These are phyloP conservation scores for Girardinus metallicus DNA, from an alignment of 2,797 vertebrate genomes.

Conservation along the genomic window DNA sequence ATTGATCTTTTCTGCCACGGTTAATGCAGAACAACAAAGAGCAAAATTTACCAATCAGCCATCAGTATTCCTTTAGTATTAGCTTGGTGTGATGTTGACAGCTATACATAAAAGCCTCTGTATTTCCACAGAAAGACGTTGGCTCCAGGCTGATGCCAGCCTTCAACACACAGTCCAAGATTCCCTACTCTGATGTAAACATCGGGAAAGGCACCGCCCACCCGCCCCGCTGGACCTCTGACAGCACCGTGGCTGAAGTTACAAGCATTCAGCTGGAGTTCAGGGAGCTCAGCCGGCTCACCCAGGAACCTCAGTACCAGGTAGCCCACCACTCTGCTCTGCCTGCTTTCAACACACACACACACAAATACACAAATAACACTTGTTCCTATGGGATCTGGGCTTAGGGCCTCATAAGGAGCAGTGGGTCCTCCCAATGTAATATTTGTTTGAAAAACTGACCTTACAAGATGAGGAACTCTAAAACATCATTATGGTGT, in stretches of 20 bases:
- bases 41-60: not conserved
- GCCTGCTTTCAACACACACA: not conserved
- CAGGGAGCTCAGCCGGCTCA: constrained; percentile 92
- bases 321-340: constrained; percentile 50
- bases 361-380: not conserved
- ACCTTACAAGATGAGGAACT: too few relatives aligned
- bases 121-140: constrained; percentile 87
- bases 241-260: constrained; percentile 97
- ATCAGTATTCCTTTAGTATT: not conserved
- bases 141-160: constrained; percentile 94
- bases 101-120: not conserved
- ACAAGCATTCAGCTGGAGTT: constrained; percentile 98
- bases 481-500: not conserved
- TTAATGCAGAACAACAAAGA: not conserved
- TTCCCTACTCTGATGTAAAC: constrained; percentile 97
- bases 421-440: too few relatives aligned
- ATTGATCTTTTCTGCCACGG: not conserved
- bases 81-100: not conserved
- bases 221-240: constrained; percentile 93
- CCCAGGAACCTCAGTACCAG: constrained; percentile 89
- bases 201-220: constrained; percentile 94
- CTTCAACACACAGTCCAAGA: constrained; percentile 94
- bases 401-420: too few relatives aligned
- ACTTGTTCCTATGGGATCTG: too few relatives aligned
- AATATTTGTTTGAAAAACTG: too few relatives aligned